These are phyloP conservation scores for Microchrysa polita DNA, from an alignment of 2,888 invertebrate genomes.

Conservation along the genomic window DNA sequence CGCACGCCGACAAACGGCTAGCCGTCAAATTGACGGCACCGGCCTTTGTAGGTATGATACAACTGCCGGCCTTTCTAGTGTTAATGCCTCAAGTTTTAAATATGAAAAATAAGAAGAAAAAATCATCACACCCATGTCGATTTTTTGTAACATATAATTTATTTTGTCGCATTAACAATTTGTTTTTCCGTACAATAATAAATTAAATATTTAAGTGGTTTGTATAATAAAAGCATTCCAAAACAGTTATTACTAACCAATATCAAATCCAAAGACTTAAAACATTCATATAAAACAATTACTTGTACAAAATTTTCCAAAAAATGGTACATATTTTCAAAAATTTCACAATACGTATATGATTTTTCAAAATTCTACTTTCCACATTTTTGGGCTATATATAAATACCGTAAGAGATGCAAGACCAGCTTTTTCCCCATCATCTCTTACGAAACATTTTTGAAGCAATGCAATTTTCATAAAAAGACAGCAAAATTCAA, in stretches of 20 bases:
- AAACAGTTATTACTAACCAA: constrained; percentile 9
- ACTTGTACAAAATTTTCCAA: constrained; percentile 1
- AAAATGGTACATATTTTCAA: constrained; percentile 9
- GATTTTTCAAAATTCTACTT: not conserved
- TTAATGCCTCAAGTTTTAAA: too few relatives aligned
- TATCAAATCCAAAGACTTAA: constrained; percentile 11
- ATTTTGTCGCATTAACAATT: not conserved
- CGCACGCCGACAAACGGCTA: too few relatives aligned
- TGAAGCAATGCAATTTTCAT: not conserved
- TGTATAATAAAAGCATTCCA: not conserved
- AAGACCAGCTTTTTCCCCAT: not conserved
- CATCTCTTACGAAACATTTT: not conserved
- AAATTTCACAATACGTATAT: not conserved
- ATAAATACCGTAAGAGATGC: not conserved
- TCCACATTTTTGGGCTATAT: not conserved
- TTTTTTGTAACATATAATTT: too few relatives aligned
- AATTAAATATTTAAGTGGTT: not conserved
- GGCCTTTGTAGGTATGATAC: too few relatives aligned
- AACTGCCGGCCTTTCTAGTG: too few relatives aligned
- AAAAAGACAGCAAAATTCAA: constrained; percentile 5
- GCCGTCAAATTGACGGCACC: too few relatives aligned
- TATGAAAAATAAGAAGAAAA: too few relatives aligned
- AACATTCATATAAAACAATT: not conserved
- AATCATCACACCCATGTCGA: too few relatives aligned
- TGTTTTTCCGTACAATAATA: not conserved